A percentile compares a stretch with the other conserved stretches of the same genome.
Conservation (phyloP, 1,140 invertebrate genomes). For the Drosophila nikananu region DNA sequence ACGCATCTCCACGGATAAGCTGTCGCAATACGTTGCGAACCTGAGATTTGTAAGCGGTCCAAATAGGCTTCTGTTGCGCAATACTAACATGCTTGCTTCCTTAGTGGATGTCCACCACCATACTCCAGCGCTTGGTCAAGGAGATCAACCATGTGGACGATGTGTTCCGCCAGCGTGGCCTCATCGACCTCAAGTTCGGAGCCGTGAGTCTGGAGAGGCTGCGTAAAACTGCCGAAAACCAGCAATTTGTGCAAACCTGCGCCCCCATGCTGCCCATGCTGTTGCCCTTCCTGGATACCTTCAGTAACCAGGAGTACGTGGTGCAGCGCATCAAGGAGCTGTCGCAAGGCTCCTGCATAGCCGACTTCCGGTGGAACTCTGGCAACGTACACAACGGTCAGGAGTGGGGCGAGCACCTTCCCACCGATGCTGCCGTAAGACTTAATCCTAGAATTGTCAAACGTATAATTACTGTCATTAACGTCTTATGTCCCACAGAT, state of each 20-base stretch:
- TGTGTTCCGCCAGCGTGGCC: constrained; percentile 88
- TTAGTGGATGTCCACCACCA: constrained; percentile 92
- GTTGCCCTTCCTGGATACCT: constrained; percentile 92
- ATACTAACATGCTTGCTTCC: constrained; percentile 1
- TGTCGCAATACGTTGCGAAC: constrained; percentile 81
- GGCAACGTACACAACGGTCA: constrained; percentile 90
- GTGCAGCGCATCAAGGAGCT: constrained; percentile 91
- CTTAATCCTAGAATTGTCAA: neutral
- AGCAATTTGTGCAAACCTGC: constrained; percentile 87
- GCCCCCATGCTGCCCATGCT: constrained; percentile 90
- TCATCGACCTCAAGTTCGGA: constrained; percentile 90
- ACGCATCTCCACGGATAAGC: constrained; percentile 74
- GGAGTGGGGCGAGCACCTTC: constrained; percentile 91
- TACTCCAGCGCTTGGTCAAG: constrained; percentile 89
- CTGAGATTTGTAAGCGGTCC: constrained; percentile 68
- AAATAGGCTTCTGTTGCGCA: rapidly evolving
- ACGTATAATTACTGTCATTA: neutral
- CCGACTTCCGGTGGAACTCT: constrained; percentile 92
- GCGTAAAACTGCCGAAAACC: constrained; percentile 88
- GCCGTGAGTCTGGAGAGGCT: constrained; percentile 89
- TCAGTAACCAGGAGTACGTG: constrained; percentile 93
- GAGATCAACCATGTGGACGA: constrained; percentile 91
- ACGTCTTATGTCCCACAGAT: constrained; percentile 86
- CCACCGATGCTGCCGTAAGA: constrained; percentile 92
- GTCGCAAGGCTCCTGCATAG: constrained; percentile 92